Base-by-base conservation (phyloP, 2,888 invertebrate species). In the Netelia virgata region DNA sequence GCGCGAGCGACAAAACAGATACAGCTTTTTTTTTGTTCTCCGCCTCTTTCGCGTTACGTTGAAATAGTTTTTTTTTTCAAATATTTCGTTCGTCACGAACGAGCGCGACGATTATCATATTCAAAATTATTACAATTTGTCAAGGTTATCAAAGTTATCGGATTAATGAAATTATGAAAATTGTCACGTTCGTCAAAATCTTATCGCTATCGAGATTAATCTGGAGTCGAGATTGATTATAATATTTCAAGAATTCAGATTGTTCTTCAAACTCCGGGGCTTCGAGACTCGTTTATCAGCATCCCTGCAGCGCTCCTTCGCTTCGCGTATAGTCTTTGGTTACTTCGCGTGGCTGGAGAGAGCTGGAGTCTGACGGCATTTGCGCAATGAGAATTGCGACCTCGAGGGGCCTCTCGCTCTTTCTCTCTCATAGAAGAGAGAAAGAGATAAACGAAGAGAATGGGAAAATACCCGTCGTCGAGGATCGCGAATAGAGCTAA, bases 361-460 rank as follows among this genome's bases (percentile, higher is more conserved):
- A 77, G 68, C 47, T 57, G 3, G 57, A 8, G 63, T 18, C 53
- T 61, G 76, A 55, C 73, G 70, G 55, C 63, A 63, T 64, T 82
- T 72, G 50, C 57, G 73, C 70, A 75, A 75, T 53, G 68, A 59
- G 76, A 43, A 57, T 74, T 63, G 59, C 28, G 69, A 61, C 16
- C 59, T n/a, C 61, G 68, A 43, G 59, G 57, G 18, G 55, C 3
- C 5, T 43, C n/a, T n/a, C n/a, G n/a, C 14, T 47, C 47, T 47
- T 6, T 47, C 47, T 47, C 47, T 47, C 47, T 47, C 47, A 1
- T 6, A 11, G 2, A 8, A 18, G 57, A 16, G 18, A 16, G 28
- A 63, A 28, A 73, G 11, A 69, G 61, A 47, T 61, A 61, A 73
- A 59, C 14, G 47, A 70, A 59, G 72, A 80, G 75, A 80, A 80